Evolutionary conservation across 1,140 invertebrate species (phyloP), one percentile per base, ranked within the genome.

Genomic region (Leptinotarsa undecemlineata): DNA sequence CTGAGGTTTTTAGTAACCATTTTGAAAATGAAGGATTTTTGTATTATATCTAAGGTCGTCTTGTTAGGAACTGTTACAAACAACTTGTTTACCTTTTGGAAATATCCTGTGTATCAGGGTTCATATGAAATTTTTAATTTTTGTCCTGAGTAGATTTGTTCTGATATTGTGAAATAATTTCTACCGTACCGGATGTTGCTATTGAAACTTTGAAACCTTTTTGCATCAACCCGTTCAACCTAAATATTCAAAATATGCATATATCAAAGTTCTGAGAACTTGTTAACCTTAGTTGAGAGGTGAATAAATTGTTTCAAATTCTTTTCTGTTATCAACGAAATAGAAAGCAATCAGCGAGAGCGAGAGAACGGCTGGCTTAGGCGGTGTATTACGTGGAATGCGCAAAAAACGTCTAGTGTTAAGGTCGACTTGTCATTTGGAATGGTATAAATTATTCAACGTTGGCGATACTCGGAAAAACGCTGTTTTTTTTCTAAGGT

Each of bases 401-500:
- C n/a, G 14, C 33, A 57, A 57, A 57, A 57, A 57, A 57, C n/a
- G 51, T 57, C 15, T 13, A 57, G 15, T 17, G 51, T 57, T 57
- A 57, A 57, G 51, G 51, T 57, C 51, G 51, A 57, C 51, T 57
- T 57, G 51, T 57, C 51, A 19, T 17, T 57, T 57, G 51, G 51
- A 57, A 57, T 17, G 1, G 51, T 19, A 57, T 57, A 15, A 17
- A 57, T 57, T 57, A 57, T 57, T 57, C n/a, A 42, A 57, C 13
- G 51, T 57, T 57, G 51, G 15, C 51, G 51, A 42, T 42, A 42
- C 8, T 42, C 33, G 2, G 11, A 2, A 11, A 11, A 11, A 42
- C 33, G 11, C 2, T 33, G 4, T 4, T 23, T 33, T 33, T 33
- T 33, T 33, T 33, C 33, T 11, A 3, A 11, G 33, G 1, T 42